Percentiles rank a stretch among this genome's conserved stretches.
These are phyloP conservation scores for Nycticryphes semicollaris DNA, from an alignment of 2,113 vertebrate genomes.

Conservation along the genomic window DNA sequence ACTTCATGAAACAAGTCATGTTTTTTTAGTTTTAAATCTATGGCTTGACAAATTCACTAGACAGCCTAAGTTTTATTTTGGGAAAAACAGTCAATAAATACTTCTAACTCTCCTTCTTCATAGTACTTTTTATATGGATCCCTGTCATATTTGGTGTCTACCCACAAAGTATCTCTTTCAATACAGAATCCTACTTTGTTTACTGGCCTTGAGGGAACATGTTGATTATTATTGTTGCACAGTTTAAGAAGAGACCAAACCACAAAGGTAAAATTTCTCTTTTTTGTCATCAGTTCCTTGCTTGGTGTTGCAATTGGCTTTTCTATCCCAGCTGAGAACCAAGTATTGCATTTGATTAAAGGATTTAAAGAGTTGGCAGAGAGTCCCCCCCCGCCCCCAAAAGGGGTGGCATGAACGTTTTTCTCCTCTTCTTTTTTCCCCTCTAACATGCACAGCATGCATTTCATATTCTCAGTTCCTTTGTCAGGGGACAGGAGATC, in stretches of 20 bases:
- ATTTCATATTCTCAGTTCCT: neutral
- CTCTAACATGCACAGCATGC: neutral
- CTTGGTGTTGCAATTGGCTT: neutral
- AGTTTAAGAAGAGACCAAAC: neutral
- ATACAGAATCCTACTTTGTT: neutral
- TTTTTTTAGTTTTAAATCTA: neutral
- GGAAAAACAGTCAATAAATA: neutral
- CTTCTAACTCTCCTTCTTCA: neutral
- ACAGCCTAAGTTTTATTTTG: neutral
- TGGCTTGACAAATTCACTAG: neutral
- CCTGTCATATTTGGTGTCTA: neutral
- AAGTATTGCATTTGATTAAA: neutral
- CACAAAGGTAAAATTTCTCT: neutral
- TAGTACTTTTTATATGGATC: neutral
- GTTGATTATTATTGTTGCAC: neutral
- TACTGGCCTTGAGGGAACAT: neutral
- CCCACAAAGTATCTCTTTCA: neutral
- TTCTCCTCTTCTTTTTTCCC: neutral
- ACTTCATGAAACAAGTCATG: accelerated
- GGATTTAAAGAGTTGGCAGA: neutral
- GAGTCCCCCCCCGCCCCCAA: neutral
- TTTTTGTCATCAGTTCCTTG: neutral
- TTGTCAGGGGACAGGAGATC: neutral
- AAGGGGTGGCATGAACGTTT: neutral
- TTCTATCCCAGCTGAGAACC: neutral